Base-by-base conservation (phyloP, 1,140 invertebrate genomes). In the Glomeris maerens region DNA sequence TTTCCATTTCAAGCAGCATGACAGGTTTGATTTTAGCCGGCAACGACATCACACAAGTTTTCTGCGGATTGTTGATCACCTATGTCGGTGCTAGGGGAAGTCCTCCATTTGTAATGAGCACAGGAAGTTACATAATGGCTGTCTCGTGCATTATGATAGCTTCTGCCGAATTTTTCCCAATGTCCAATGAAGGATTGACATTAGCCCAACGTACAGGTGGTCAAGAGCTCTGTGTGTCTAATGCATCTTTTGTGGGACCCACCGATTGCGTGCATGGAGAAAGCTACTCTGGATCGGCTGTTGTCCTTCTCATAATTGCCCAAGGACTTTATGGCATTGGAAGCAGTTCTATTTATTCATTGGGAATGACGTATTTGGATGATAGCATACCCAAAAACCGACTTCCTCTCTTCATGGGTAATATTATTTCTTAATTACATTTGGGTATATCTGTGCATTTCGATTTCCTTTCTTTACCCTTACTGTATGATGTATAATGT, bases 1-100 rank as follows among this genome's bases (percentile, higher is more conserved):
- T 83, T 61, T 83, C 81, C 59, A 83, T 85, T 59, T 78, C 80
- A 0, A 83, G 79, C 5, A 75, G 77, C 63, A 80, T 78, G 27
- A 80, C 79, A 47, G 80, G 80, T 78, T 68, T 80, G 22, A 74
- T 81, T 41, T 64, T 81, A 5, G 79, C 78, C 42, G 78, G 78
- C 23, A 80, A 81, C 65, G 78, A 81, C 66, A 74, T 81, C 57
- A 79, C 77, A 47, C 77, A 81, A 64, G 77, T 79, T 51, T 54
- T 81, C 45, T 61, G 76, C 10, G 74, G 72, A n/a, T 53, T 75
- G 49, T 57, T 78, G 17, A 59, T 79, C n/a, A 72, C 72, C 5
- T 78, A 78, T 53, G 73, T 72, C 49, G 76, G 76, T n/a, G 71
- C 71, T 27, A 68, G 70, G 13, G 71, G 74, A 22, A 72, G 78